Conservation (phyloP, 1,140 invertebrate species). For the Oscheius sp. region DNA sequence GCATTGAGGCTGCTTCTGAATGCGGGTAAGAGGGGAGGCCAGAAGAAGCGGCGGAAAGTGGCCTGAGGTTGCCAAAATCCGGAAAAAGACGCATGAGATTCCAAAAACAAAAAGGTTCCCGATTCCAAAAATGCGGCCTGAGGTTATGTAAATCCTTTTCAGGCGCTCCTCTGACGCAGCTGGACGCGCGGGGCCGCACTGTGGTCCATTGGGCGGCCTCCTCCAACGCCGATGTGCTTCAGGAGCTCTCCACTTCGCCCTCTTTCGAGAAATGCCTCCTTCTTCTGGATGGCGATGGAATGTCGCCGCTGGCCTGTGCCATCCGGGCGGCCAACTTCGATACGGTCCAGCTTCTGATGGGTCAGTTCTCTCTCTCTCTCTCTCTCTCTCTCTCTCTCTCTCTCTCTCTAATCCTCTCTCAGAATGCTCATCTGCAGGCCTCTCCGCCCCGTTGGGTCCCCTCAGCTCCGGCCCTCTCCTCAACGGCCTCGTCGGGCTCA, state of each 20-base stretch:
- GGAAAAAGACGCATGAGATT: too few relatives aligned
- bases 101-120: neutral
- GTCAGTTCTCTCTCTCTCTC: neutral
- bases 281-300: conserved; percentile 9
- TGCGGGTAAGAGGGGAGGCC: neutral
- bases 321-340: conserved; percentile 15
- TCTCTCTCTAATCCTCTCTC: too few relatives aligned
- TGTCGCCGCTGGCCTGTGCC: conserved; percentile 8
- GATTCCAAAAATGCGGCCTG: too few relatives aligned
- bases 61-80: too few relatives aligned
- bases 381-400: too few relatives aligned
- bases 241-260: neutral
- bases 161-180: neutral
- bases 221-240: neutral
- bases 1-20: neutral
- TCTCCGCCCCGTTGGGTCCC: conserved; percentile 4
- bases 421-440: too few relatives aligned
- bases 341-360: conserved; percentile 5
- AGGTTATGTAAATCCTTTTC: too few relatives aligned
- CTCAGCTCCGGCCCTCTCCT: conserved; percentile 7
- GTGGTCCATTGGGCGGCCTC: conserved; percentile 12
- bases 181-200: conserved; percentile 4
- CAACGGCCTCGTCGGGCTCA: conserved; percentile 8
- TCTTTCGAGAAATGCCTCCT: conserved; percentile 7
- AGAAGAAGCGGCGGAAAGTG: neutral